phyloP scores from a whole-genome alignment of 2,888 invertebrate genomes.

The Macrophya annulata region DNA sequence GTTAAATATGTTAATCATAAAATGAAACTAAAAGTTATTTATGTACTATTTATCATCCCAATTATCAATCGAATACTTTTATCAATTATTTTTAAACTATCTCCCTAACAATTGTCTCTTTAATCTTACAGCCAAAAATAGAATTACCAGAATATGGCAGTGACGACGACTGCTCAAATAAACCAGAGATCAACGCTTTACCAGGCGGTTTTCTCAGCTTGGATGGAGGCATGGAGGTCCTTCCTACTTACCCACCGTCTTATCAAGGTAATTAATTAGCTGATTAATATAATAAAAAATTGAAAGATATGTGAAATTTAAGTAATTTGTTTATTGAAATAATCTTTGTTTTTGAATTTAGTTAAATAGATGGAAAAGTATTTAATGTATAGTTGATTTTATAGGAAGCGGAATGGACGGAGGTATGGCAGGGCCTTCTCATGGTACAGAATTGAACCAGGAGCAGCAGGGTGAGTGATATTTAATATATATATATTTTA shows the following conservation, averaged over 20 bases:
- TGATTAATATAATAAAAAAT: neutral
- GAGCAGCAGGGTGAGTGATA: constrained; percentile 78
- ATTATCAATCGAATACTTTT: neutral
- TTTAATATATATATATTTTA: constrained; percentile 15
- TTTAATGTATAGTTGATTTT: constrained; percentile 54
- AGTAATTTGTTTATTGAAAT: neutral
- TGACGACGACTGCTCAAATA: constrained; percentile 83
- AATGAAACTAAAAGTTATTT: too few relatives aligned
- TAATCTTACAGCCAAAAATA: constrained; percentile 84
- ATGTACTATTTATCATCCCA: too few relatives aligned
- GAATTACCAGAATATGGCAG: constrained; percentile 88
- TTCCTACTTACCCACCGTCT: constrained; percentile 76
- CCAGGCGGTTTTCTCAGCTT: constrained; percentile 78
- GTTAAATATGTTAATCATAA: too few relatives aligned
- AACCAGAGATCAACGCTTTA: constrained; percentile 77
- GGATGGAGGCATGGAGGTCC: constrained; percentile 78
- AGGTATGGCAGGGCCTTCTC: constrained; percentile 77
- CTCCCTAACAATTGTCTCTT: neutral
- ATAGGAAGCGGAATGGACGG: constrained; percentile 75
- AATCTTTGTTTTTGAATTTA: neutral
- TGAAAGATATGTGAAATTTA: neutral
- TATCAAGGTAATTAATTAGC: constrained; percentile 73
- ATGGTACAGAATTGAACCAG: constrained; percentile 77
- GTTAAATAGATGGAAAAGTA: neutral
- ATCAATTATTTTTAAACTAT: neutral